These are phyloP conservation scores for Axea sp. DNA, from an alignment of 2,888 invertebrate genomes.

Conservation along the genomic window DNA sequence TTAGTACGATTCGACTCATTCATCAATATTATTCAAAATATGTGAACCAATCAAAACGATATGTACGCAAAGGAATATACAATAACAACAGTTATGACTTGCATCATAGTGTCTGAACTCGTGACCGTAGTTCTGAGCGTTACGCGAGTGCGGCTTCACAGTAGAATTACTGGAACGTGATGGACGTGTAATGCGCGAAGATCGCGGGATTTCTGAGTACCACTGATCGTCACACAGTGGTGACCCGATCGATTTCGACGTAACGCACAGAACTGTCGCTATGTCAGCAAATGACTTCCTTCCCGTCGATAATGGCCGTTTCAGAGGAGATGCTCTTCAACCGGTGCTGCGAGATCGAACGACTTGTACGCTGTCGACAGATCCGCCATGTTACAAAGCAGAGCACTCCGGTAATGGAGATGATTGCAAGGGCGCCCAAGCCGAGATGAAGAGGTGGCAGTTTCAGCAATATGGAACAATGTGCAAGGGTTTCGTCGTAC, in stretches of 20 bases:
- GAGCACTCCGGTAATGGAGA: conserved; percentile 74
- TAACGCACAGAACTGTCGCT: conserved; percentile 97
- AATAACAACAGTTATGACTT: conserved; percentile 34
- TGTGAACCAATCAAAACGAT: conserved; percentile 49
- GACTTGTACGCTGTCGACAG: conserved; percentile 84
- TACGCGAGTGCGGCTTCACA: conserved; percentile 66
- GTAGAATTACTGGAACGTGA: conserved; percentile 54
- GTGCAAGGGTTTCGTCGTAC: conserved; percentile 87
- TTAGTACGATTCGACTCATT: conserved; percentile 4
- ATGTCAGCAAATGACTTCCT: conserved; percentile 97
- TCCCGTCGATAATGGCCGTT: conserved; percentile 91
- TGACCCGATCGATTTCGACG: conserved; percentile 93
- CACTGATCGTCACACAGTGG: conserved; percentile 89
- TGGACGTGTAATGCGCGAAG: conserved; percentile 52
- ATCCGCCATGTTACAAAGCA: conserved; percentile 76
- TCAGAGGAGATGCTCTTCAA: conserved; percentile 90
- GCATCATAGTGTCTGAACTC: conserved; percentile 7
- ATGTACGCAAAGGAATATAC: conserved; percentile 51
- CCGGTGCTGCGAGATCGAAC: conserved; percentile 89
- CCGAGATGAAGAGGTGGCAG: conserved; percentile 87
- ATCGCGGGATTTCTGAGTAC: conserved; percentile 51
- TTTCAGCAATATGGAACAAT: conserved; percentile 88
- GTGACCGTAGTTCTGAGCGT: conserved; percentile 73
- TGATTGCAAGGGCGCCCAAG: conserved; percentile 79
- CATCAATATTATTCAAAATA: conserved; percentile 9